Evolutionary conservation across 92 coral and sea anemone genomes (phyloP).

Genomic region (Phymanthus crucifer): DNA sequence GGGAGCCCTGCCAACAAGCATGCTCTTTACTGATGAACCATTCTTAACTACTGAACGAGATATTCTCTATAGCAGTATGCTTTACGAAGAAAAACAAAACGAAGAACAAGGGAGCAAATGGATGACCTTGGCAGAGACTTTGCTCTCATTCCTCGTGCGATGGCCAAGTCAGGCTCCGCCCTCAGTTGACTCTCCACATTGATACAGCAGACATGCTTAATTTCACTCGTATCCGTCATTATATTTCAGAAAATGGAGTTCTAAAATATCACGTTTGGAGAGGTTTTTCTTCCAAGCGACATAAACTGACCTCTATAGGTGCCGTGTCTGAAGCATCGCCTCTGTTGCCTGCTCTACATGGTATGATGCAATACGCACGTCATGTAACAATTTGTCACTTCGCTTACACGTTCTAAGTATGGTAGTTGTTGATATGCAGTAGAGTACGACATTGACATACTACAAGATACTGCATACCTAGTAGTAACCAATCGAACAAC

Average conservation of each 20-base stretch:
- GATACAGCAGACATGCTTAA: no score
- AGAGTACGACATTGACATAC: no score
- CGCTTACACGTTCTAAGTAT: no score
- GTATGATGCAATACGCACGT: not conserved
- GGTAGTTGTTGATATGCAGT: not conserved
- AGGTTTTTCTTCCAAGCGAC: not conserved
- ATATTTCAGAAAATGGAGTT: conserved; percentile 4
- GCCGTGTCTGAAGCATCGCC: not conserved
- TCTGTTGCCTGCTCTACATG: conserved; percentile 9
- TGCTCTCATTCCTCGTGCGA: not conserved
- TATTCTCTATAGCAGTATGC: no score
- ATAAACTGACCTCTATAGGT: not conserved
- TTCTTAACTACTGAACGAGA: no score
- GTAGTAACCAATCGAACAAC: no score
- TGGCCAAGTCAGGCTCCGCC: not conserved
- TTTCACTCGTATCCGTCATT: not conserved
- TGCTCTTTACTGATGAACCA: no score
- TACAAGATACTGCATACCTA: no score
- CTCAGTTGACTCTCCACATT: not conserved
- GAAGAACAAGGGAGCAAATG: no score
- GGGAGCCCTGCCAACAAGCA: no score
- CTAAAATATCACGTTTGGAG: conserved; percentile 12
- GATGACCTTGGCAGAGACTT: no score
- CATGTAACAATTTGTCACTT: not conserved
- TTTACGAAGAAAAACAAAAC: no score